Evolutionary conservation across 2,888 invertebrate genomes (phyloP), one percentile per base, ranked within the genome.

Genomic region (Epinotia ramella): DNA sequence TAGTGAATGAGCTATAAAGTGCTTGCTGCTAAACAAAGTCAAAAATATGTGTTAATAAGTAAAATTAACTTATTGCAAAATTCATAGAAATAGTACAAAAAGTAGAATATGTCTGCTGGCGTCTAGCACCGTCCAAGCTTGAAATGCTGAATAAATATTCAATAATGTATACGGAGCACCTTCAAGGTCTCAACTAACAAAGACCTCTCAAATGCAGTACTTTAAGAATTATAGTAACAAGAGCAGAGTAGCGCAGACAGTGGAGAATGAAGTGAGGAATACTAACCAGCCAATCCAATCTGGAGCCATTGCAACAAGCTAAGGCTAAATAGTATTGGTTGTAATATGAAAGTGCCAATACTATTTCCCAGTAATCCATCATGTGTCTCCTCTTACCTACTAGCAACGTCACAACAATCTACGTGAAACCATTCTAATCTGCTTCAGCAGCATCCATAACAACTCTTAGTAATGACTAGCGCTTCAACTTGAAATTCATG

Each of bases 401-500:
- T 13, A 68, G 62, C 70, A 75, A 70, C 56, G 64, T 70, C 70
- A 75, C 70, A 74, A 70, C 74, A 66, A 65, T 70, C 75, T 75
- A 75, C 66, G 28, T 64, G 60, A 46, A 72, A 73, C 64, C 65
- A n/a, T 73, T 66, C 73, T 73, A 73, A 66, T 59, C 68, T 60
- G 71, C 46, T 46, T 28, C 65, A 64, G 73, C 24, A 64, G 16
- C 24, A 18, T 68, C 63, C 11, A 49, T 69, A 71, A 53, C 28
- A 56, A 24, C 56, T 20, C 46, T 57, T 68, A 72, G 16, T 69
- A 68, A 44, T 40, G 44, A 71, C 65, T 88, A 92, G 80, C 89
- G 88, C 78, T 91, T 93, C 79, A 84, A 89, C 85, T 93, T 93
- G 77, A 86, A 90, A 81, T 92, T 92, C 89, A 90, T 88, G 75